A percentile compares a stretch with the other conserved stretches of the same genome.
phyloP scores from a whole-genome alignment of 2,797 vertebrate genomes.

The Catamblyrhynchus diadema region DNA sequence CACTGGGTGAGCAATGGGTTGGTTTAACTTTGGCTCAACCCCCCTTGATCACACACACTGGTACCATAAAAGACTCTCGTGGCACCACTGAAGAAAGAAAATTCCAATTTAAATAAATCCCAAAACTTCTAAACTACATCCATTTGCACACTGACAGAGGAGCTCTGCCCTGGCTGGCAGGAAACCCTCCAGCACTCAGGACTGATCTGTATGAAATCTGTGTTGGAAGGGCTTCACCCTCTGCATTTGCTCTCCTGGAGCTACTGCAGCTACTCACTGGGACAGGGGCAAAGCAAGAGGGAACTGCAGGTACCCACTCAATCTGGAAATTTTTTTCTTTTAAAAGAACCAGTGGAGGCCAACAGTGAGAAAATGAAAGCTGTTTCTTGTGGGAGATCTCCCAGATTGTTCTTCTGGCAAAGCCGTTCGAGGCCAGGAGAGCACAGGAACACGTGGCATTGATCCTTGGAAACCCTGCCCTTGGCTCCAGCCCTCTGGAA shows the following conservation, averaged over 20 bases:
- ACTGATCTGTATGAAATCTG: neutral
- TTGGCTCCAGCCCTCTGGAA: neutral
- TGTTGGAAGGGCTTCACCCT: neutral
- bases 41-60: neutral
- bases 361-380: conserved; percentile 36
- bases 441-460: neutral
- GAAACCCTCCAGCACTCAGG: neutral
- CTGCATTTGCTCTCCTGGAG: neutral
- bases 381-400: conserved; percentile 30
- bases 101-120: too few relatives aligned
- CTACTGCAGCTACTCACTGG: neutral
- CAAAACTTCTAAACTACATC: neutral
- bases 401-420: conserved; percentile 3
- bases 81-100: neutral
- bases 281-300: neutral
- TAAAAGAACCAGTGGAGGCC: neutral
- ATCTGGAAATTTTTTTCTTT: neutral
- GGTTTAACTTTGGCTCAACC: neutral
- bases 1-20: neutral
- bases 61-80: neutral
- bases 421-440: accelerated
- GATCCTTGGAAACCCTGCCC: neutral
- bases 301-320: neutral
- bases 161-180: neutral
- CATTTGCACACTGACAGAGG: neutral